Base-by-base conservation (phyloP, 2,888 invertebrate genomes). In the Drosophila cracens region DNA sequence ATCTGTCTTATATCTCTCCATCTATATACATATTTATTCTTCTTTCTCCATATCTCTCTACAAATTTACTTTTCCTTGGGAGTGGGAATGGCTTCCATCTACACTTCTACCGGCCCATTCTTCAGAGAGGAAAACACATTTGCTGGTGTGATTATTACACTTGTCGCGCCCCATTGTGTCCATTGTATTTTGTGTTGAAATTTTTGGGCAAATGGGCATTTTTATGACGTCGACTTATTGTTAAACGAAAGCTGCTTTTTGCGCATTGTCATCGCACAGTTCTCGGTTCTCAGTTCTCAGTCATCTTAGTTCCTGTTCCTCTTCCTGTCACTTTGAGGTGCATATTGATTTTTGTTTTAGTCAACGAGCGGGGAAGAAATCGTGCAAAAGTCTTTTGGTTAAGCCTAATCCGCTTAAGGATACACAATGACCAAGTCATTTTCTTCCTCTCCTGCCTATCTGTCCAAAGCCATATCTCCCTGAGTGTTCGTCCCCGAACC, bases 81-180 rank as follows among this genome's bases (percentile, higher is more conserved):
- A 36, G 36, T 36, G 36, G 36, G 36, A 7, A 16, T 25, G 4
- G 25, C 11, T 11, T 43, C 21, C 40, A 25, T 25, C 46, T 46
- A 8, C 7, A 31, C 31, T 25, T n/a, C 8, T 10, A 11, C 11
- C 21, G 11, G 43, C 11, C 21, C 8, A 18, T 18, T 38, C 38
- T 2, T 38, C 36, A 36, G 38, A 4, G 18, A 4, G 25, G 16
- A 25, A 46, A 46, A 25, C 46, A 25, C 8, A 51, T 63, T 69
- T 52, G 27, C 38, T 57, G 27, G 48, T 54, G 52, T 51, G 78
- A 74, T 76, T 76, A 76, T 76, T 76, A 62, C 76, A 76, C 74
- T 77, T 77, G 69, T 77, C 74, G 63, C 72, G 48, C 49, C 53
- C 53, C 18, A 73, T 77, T 73, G 67, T 71, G 49, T 58, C 16